Base-by-base conservation (phyloP, 2,888 invertebrate species). In the Helobdella robusta region DNA sequence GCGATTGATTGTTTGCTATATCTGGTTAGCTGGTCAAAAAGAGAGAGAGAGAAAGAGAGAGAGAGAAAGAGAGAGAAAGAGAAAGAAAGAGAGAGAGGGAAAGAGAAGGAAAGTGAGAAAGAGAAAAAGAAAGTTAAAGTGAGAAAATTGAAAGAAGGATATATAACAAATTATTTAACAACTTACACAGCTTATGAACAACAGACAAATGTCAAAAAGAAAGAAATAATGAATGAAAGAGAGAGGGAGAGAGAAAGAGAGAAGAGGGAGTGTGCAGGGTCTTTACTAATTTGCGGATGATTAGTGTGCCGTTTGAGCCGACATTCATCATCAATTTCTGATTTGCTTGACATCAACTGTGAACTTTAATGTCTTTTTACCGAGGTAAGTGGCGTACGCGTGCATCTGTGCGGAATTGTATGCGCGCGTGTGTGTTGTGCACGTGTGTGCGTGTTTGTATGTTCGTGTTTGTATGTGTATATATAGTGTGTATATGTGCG, bases 201-300 rank as follows among this genome's bases (percentile, higher is more conserved):
- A 23, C 20, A 25, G 32, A 32, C 25, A 18, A 32, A 58, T 20
- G n/a, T 6, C 28, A 30, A 25, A n/a, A 30, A 58, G 44, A 46
- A 50, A 36, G 66, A 18, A n/a, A 66, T 36, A 25, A 59, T 18
- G 50, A 25, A 35, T 40, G 54, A 56, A 40, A 52, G 63, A 28
- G 64, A 28, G 54, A 66, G 46, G 5, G 58, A 66, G 54, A 64
- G 48, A 52, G 54, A 34, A 36, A 52, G 40, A 64, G 56, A 40
- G 46, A 35, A 32, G 60, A 68, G 66, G 32, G 66, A 68, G 58
- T 15, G 44, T n/a, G n/a, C n/a, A n/a, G n/a, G n/a, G n/a, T n/a
- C n/a, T n/a, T n/a, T n/a, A n/a, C n/a, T n/a, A n/a, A n/a, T n/a
- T n/a, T n/a, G n/a, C n/a, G n/a, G n/a, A n/a, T n/a, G n/a, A n/a